phyloP scores from a whole-genome alignment of 1,140 invertebrate genomes.

The Pogonognathellus flavescens region DNA sequence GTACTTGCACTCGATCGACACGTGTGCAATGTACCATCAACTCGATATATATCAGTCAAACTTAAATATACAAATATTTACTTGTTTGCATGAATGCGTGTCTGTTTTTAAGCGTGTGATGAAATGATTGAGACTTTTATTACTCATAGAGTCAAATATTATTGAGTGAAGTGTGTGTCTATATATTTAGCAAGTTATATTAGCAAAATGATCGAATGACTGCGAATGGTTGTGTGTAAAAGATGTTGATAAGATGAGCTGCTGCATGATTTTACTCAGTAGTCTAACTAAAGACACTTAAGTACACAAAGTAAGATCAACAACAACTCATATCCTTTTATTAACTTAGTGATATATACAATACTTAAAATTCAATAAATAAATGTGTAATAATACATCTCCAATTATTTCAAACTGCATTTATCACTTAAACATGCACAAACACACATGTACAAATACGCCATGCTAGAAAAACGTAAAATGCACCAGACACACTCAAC shows the following conservation, averaged over 20 bases:
- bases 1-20: too few species aligned
- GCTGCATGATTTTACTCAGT: too few species aligned
- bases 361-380: slow-evolving; percentile 17
- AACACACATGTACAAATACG: too few species aligned
- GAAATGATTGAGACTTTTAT: background rate
- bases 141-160: background rate
- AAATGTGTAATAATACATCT: background rate
- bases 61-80: background rate
- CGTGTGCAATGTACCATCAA: background rate
- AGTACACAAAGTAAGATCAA: background rate
- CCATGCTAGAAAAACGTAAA: too few species aligned
- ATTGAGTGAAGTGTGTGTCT: background rate
- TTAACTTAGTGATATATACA: slow-evolving; percentile 20
- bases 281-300: too few species aligned
- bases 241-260: background rate
- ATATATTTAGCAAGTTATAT: too few species aligned
- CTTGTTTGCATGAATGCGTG: background rate
- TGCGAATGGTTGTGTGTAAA: background rate
- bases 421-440: too few species aligned
- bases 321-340: background rate
- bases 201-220: too few species aligned
- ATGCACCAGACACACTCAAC: too few species aligned
- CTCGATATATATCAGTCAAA: background rate
- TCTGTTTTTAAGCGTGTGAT: background rate
- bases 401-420: too few species aligned